Evolutionary conservation across 2,113 vertebrate species (phyloP).

Genomic region (Phylloscopus whistleri): DNA sequence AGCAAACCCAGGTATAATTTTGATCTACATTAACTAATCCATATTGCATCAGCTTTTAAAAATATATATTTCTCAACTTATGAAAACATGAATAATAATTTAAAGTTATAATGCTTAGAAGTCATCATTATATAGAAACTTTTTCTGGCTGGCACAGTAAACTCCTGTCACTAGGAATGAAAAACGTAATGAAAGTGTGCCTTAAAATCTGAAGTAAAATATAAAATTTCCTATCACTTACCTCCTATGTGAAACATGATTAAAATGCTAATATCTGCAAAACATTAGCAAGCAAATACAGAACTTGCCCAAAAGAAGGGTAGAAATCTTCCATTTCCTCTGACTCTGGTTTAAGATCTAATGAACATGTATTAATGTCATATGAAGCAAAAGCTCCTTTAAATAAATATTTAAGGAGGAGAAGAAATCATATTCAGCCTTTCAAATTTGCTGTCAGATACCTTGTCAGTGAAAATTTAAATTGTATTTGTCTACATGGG

Average conservation of each 20-base stretch:
- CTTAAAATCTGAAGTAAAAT: background rate
- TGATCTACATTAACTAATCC: background rate
- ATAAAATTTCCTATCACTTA: background rate
- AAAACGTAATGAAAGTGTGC: background rate
- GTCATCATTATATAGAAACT: background rate
- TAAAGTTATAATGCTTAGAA: background rate
- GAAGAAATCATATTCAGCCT: background rate
- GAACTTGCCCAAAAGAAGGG: background rate
- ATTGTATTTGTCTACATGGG: background rate
- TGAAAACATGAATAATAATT: background rate
- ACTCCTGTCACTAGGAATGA: background rate
- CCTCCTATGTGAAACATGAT: background rate
- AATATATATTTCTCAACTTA: background rate
- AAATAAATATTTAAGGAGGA: background rate
- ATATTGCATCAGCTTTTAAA: background rate
- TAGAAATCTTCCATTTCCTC: background rate
- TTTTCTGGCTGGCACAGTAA: background rate
- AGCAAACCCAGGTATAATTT: conserved; percentile 85
- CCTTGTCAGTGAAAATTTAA: background rate
- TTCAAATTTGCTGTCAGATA: background rate
- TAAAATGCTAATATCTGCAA: background rate
- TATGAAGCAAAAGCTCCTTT: background rate
- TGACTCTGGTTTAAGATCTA: background rate
- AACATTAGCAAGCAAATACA: background rate
- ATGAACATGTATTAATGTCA: background rate